Evolutionary conservation across 2,113 vertebrate species (phyloP).

Genomic region (Tamias sibiricus): DNA sequence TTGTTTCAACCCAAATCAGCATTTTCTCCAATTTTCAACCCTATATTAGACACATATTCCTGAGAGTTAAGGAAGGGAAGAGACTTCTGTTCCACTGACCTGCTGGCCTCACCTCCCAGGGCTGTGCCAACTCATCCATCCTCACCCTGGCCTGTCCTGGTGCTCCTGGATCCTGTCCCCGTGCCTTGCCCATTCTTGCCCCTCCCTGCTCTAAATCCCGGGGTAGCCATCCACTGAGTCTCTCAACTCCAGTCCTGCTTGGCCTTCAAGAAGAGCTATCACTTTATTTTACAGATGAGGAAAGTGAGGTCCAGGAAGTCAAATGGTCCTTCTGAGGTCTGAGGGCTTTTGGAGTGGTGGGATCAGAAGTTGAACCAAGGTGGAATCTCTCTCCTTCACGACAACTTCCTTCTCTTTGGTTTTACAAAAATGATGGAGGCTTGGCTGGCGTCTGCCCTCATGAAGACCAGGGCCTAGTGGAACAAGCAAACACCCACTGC

Average conservation of each 20-base stretch:
- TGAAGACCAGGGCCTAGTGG: neutral
- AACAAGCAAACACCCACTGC: neutral
- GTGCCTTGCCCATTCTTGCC: neutral
- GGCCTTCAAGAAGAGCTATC: neutral
- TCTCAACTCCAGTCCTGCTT: neutral
- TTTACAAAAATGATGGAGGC: neutral
- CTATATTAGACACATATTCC: neutral
- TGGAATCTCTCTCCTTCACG: neutral
- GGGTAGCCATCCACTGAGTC: neutral
- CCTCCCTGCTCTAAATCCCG: neutral
- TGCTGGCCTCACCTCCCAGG: neutral
- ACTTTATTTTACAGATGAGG: neutral
- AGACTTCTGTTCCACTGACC: neutral
- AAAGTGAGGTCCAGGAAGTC: neutral
- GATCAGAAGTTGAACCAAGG: neutral
- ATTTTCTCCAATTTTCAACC: neutral
- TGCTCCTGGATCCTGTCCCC: neutral
- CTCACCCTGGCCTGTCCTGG: neutral
- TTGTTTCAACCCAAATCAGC: neutral
- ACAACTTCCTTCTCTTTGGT: neutral
- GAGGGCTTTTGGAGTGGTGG: neutral
- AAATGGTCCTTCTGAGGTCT: neutral
- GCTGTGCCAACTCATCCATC: rapidly evolving
- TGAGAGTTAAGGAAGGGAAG: neutral
- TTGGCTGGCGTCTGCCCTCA: neutral